A percentile compares a stretch with the other conserved stretches of the same genome.
phyloP scores from a whole-genome alignment of 2,113 vertebrate species.

The Caretta caretta region DNA sequence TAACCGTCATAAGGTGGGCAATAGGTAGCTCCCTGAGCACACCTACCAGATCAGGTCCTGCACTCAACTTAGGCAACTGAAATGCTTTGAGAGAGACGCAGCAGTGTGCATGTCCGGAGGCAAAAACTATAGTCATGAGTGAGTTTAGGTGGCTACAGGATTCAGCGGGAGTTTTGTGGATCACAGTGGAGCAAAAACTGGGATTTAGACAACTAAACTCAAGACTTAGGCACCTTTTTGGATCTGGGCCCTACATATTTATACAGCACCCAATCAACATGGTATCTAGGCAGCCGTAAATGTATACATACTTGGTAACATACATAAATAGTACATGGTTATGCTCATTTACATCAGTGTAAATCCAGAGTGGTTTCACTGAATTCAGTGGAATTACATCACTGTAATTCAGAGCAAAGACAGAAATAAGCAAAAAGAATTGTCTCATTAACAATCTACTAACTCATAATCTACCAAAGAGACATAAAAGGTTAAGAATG shows the following conservation, averaged over 20 bases:
- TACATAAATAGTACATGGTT: neutral
- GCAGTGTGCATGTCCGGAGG: too few relatives aligned
- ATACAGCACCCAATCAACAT: neutral
- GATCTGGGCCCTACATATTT: neutral
- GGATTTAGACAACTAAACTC: neutral
- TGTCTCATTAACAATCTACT: slow-evolving; percentile 40
- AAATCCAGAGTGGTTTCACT: slow-evolving; percentile 21
- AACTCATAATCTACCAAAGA: slow-evolving; percentile 66
- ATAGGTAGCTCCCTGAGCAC: too few relatives aligned
- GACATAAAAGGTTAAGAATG: slow-evolving; percentile 63
- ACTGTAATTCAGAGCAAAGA: neutral
- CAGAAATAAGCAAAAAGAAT: slow-evolving; percentile 27
- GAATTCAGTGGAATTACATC: slow-evolving; percentile 47
- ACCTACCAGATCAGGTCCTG: too few relatives aligned
- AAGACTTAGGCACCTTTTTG: neutral
- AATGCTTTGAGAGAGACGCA: too few relatives aligned
- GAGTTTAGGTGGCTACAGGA: neutral
- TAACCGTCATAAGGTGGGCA: too few relatives aligned
- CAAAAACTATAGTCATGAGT: neutral
- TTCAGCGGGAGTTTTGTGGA: neutral
- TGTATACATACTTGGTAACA: neutral
- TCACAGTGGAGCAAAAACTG: neutral
- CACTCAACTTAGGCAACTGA: too few relatives aligned
- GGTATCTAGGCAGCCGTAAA: neutral
- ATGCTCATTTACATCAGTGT: slow-evolving; percentile 31